Evolutionary conservation across 1,140 invertebrate genomes (phyloP), one percentile per base, ranked within the genome.

Genomic region (Polypedilum pembai): DNA sequence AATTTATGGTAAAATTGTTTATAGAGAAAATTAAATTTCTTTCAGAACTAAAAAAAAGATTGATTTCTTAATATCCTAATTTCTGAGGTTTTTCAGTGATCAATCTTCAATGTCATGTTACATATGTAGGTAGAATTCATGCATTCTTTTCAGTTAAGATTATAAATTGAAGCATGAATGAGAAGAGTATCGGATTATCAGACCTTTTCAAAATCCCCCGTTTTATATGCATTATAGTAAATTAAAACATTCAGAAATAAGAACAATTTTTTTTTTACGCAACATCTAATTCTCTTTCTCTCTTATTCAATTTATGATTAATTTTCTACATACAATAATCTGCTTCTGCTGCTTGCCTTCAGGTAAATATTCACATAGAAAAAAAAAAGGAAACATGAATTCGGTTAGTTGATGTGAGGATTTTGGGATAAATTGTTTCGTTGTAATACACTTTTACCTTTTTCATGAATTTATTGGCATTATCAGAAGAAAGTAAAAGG

Each of bases 1-100:
- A 69, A 69, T 69, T 69, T 69, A 69, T 69, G 65, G 65, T 69
- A 69, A 69, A 69, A 69, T 69, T 69, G 18, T 21, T 20, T 20
- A 69, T 69, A 18, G 17, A 21, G 20, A 69, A 69, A 69, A 69
- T 20, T 21, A 21, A 69, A 21, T 69, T 18, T 18, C 17, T 7
- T 8, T 18, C 17, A 18, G 3, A 69, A 21, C 65, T 20, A 69
- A 12, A 69, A 66, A 66, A 69, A 69, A 69, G 65, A 69, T 69
- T 69, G 65, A 69, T 69, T 69, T 69, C 65, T 69, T 69, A 69
- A 20, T 69, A 69, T 69, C 65, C 65, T 69, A 69, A 69, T 69
- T 69, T 69, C 65, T 69, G 65, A 20, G 65, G 65, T 69, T 69
- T 69, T 18, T 8, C 65, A 69, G 65, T 21, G 65, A 69, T 69